Conservation (phyloP, 2,113 vertebrate genomes). For the Excalfactoria chinensis region DNA sequence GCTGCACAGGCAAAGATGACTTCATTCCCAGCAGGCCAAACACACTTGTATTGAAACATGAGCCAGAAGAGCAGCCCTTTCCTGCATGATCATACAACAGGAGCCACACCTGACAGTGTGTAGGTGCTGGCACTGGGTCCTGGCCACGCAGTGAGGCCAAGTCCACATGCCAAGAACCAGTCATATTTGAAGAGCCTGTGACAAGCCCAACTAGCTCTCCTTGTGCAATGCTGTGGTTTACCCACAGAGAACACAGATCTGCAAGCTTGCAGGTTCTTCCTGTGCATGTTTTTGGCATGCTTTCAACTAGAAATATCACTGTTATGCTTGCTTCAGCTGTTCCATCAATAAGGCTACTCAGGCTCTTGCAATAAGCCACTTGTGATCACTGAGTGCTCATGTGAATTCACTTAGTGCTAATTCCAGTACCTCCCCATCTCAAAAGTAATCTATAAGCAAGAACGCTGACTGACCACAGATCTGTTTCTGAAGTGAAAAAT, state of each 20-base stretch:
- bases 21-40: neutral
- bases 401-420: neutral
- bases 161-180: neutral
- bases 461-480: neutral
- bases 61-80: neutral
- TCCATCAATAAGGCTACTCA: neutral
- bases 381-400: neutral
- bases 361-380: neutral
- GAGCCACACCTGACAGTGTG: accelerated
- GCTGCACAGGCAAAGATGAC: neutral
- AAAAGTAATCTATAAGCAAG: neutral
- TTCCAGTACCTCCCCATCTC: neutral
- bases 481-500: neutral
- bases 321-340: neutral
- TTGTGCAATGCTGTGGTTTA: accelerated
- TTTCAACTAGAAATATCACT: neutral
- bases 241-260: neutral
- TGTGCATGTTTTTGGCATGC: accelerated
- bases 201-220: neutral
- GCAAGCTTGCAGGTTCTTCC: neutral
- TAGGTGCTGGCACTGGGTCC: neutral
- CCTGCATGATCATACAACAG: neutral
- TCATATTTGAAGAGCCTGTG: neutral
- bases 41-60: neutral
- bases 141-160: neutral